Percentiles rank a stretch among this genome's conserved stretches.
Conservation (phyloP, 2,113 vertebrate species). For the Thalassarche chlororhynchos region DNA sequence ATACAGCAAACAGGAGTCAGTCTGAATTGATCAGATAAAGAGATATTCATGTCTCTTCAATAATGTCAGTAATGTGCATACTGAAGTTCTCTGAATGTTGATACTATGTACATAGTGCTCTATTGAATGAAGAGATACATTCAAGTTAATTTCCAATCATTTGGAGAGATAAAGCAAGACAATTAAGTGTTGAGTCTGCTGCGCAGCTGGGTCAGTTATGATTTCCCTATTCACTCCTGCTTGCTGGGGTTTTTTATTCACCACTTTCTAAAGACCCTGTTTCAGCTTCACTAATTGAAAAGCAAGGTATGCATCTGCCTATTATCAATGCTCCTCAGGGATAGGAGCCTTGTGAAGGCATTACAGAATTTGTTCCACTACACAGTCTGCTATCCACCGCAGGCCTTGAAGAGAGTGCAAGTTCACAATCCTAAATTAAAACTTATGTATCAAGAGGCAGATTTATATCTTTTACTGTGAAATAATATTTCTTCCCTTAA, state of each 20-base stretch:
- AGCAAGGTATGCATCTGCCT: not conserved
- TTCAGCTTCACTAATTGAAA: conserved; percentile 16
- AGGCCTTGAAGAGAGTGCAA: not conserved
- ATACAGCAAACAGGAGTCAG: not conserved
- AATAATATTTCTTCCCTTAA: conserved; percentile 23
- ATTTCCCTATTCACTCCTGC: not conserved
- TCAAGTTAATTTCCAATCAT: not conserved
- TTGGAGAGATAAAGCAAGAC: not conserved
- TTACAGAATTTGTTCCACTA: conserved; percentile 40
- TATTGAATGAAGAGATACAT: not conserved
- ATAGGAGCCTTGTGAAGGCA: not conserved
- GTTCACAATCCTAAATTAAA: conserved; percentile 30
- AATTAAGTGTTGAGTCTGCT: not conserved
- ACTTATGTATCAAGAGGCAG: not conserved
- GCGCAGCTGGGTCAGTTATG: not conserved
- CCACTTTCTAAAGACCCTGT: not conserved
- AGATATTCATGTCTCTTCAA: not conserved
- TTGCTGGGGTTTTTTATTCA: not conserved
- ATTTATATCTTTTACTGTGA: conserved; percentile 13
- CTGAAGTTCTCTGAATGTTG: not conserved
- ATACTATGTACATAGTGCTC: not conserved
- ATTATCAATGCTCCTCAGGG: not conserved
- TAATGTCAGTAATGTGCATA: not conserved
- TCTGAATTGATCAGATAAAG: not conserved
- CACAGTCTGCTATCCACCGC: not conserved